Percentiles rank a stretch among this genome's conserved stretches.
Evolutionary conservation across 2,113 vertebrate genomes (phyloP).

Genomic region (Myrmophylax atrothorax): DNA sequence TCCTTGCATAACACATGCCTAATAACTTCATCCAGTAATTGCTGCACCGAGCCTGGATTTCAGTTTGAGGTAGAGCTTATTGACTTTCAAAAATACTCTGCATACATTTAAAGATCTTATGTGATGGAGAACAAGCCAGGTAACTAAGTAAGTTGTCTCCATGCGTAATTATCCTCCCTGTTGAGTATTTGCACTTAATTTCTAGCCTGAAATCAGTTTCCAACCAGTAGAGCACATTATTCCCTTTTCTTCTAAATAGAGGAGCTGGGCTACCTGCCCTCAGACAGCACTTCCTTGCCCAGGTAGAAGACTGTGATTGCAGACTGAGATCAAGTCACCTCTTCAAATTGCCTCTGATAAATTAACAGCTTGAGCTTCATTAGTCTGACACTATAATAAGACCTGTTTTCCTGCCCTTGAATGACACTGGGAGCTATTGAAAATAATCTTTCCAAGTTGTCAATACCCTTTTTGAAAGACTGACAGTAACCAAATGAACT

Average conservation of each 20-base stretch:
- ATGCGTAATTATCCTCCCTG: not conserved
- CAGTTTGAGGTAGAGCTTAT: conserved; percentile 57
- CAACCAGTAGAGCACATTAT: conserved; percentile 24
- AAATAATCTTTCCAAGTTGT: not conserved
- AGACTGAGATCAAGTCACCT: not conserved
- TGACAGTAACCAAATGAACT: not conserved
- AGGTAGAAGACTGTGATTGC: conserved; percentile 16
- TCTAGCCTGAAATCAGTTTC: conserved; percentile 36
- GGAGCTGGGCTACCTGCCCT: not conserved
- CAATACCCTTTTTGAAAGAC: not conserved
- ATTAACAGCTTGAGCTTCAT: conserved; percentile 54
- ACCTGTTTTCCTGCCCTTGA: conserved; percentile 39
- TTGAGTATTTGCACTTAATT: conserved; percentile 21
- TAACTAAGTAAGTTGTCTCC: conserved; percentile 38
- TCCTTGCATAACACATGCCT: not conserved
- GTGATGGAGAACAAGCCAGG: conserved; percentile 22
- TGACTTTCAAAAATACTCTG: conserved; percentile 51
- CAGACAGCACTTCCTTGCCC: not conserved
- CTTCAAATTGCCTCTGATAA: conserved; percentile 52
- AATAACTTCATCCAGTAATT: conserved; percentile 27
- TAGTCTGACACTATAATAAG: conserved; percentile 45
- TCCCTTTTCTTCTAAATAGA: conserved; percentile 4
- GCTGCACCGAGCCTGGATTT: not conserved
- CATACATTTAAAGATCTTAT: conserved; percentile 19
- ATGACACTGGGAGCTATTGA: conserved; percentile 8